Conservation (phyloP, 2,113 vertebrate genomes). For the Paracanthobrama guichenoti region DNA sequence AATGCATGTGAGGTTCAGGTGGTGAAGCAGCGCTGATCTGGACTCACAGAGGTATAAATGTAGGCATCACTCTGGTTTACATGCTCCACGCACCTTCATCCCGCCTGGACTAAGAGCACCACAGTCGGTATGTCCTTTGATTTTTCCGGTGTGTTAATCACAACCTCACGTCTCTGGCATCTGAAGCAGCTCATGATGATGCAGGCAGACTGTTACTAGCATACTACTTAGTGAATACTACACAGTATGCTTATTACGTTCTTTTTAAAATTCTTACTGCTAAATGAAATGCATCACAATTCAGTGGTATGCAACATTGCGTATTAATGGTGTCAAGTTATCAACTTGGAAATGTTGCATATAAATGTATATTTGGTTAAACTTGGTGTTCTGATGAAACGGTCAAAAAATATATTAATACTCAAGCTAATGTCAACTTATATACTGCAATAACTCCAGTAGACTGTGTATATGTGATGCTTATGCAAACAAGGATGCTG, state of each 20-base stretch:
- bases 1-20: neutral
- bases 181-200: neutral
- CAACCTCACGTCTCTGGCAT: neutral
- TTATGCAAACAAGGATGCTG: neutral
- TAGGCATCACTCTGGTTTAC: neutral
- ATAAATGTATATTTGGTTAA: neutral
- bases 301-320: neutral
- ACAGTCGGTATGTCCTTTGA: neutral
- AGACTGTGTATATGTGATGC: no score
- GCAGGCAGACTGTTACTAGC: neutral
- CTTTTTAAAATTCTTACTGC: neutral
- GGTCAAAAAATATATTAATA: neutral
- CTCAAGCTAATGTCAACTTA: neutral
- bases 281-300: neutral
- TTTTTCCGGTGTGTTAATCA: constrained; percentile 6
- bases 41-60: neutral
- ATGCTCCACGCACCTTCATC: neutral
- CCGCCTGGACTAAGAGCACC: neutral
- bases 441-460: no score
- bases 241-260: neutral
- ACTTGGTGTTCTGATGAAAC: neutral
- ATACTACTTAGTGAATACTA: neutral
- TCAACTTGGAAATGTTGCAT: neutral
- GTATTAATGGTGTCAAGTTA: neutral
- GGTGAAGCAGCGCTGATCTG: neutral